These are phyloP conservation scores for Pelosia muscerda DNA, from an alignment of 2,888 invertebrate species.

Conservation along the genomic window DNA sequence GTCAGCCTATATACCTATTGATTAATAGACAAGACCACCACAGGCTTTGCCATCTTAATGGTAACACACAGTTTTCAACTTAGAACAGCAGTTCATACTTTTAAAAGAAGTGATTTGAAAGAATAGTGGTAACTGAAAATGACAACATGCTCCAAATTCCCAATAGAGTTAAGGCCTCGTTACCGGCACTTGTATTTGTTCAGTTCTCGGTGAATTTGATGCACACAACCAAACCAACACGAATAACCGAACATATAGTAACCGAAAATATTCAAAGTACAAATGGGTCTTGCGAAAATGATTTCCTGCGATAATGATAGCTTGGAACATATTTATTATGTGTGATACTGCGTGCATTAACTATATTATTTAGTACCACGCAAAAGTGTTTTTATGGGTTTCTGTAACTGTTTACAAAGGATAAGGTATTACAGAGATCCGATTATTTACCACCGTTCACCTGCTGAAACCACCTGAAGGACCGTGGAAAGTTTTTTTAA, in stretches of 20 bases:
- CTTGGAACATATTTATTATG: not conserved
- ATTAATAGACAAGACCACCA: not conserved
- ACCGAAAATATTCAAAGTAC: not conserved
- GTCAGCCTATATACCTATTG: not conserved
- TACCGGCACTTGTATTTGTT: constrained; percentile 61
- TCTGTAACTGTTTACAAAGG: too few relatives aligned
- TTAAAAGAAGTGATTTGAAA: not conserved
- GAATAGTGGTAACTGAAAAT: constrained; percentile 28
- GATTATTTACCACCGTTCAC: too few relatives aligned
- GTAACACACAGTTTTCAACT: not conserved
- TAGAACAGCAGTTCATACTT: not conserved
- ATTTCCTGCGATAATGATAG: not conserved
- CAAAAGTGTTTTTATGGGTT: too few relatives aligned
- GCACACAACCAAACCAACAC: constrained; percentile 11
- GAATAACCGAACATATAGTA: not conserved
- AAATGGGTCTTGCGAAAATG: not conserved
- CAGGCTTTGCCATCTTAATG: not conserved
- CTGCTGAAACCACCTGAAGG: too few relatives aligned
- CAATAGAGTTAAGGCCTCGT: constrained; percentile 51
- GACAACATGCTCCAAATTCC: constrained; percentile 36
- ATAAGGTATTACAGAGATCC: too few relatives aligned
- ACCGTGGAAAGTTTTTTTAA: too few relatives aligned
- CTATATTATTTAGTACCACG: too few relatives aligned
- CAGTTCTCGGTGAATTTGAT: constrained; percentile 29
- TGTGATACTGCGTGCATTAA: not conserved